Evolutionary conservation across 2,888 invertebrate genomes (phyloP).

Genomic region (Leuctra nigra): DNA sequence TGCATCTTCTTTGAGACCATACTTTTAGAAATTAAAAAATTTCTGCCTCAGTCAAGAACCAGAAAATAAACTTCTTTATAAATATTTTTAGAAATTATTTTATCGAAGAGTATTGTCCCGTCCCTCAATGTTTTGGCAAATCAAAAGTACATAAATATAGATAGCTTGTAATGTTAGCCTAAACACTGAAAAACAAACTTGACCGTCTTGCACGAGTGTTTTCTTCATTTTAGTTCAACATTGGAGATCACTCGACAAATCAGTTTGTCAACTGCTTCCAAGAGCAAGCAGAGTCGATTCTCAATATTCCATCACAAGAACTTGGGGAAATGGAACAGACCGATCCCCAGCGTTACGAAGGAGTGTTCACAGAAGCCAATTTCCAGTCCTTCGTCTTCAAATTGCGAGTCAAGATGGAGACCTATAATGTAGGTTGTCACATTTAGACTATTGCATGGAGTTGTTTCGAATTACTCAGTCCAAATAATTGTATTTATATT

Average conservation of each 20-base stretch:
- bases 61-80: too few relatives aligned
- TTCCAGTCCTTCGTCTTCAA: conserved; percentile 79
- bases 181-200: neutral
- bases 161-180: neutral
- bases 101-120: too few relatives aligned
- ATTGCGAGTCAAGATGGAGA: conserved; percentile 83
- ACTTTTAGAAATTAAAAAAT: neutral
- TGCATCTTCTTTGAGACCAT: neutral
- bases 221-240: conserved; percentile 45
- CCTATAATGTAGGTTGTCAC: conserved; percentile 79
- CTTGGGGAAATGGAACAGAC: conserved; percentile 58
- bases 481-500: too few relatives aligned
- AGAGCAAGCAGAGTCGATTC: conserved; percentile 68
- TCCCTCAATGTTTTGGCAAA: neutral
- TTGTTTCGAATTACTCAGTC: too few relatives aligned
- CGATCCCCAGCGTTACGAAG: conserved; percentile 57
- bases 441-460: too few relatives aligned
- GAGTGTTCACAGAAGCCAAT: conserved; percentile 63
- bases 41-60: too few relatives aligned
- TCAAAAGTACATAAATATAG: neutral
- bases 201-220: too few relatives aligned
- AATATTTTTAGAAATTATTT: too few relatives aligned
- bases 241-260: conserved; percentile 82
- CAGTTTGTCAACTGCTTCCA: conserved; percentile 91
- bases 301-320: conserved; percentile 64